These are phyloP conservation scores for Sebastes taczanowskii DNA, from an alignment of 2,797 vertebrate species.

Conservation along the genomic window DNA sequence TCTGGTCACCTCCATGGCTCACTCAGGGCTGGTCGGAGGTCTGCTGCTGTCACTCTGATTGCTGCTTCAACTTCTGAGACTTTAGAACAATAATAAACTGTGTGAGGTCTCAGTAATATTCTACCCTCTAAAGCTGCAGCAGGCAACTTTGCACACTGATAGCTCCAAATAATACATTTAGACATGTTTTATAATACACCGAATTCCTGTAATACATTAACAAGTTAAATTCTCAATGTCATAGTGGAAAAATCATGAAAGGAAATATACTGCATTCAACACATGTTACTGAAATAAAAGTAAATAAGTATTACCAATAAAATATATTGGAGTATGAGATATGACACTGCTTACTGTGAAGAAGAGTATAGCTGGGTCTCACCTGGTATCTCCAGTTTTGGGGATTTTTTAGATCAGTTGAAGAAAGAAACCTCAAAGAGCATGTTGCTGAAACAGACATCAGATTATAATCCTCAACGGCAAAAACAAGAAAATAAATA, in stretches of 20 bases:
- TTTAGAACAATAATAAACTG: no score
- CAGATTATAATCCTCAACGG: no score
- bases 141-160: neutral
- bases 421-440: neutral
- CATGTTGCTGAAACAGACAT: no score
- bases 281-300: neutral
- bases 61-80: neutral
- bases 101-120: no score
- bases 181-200: neutral
- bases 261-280: neutral
- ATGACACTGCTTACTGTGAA: neutral
- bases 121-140: neutral
- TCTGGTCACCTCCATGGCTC: no score
- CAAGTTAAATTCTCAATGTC: neutral
- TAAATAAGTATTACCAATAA: no score
- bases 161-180: neutral
- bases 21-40: conserved; percentile 11
- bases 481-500: no score
- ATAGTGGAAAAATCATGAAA: neutral
- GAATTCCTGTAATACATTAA: neutral
- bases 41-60: conserved; percentile 1
- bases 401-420: neutral
- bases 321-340: neutral
- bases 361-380: neutral
- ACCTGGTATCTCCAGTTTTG: neutral